Evolutionary conservation across 2,797 vertebrate genomes (phyloP), one percentile per base, ranked within the genome.

Genomic region (Bufotes viridis): DNA sequence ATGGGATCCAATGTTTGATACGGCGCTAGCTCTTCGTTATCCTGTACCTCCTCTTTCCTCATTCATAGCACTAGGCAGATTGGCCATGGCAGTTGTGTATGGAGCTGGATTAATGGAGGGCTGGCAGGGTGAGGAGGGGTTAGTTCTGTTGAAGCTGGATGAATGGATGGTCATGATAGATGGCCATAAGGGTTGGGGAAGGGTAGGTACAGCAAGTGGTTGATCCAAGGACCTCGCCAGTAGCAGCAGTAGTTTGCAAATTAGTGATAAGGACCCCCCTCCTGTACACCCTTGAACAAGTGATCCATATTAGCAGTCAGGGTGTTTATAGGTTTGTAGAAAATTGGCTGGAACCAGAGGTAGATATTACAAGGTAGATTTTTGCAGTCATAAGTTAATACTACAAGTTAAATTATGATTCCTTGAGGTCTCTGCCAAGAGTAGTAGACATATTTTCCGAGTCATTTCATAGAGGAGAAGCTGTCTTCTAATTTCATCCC

Each of bases 341-440:
- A 78, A 67, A 78, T 85, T 61, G 51, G 15, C 22, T 55, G 24
- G 70, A 65, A 17, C 57, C 58, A 65, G 58, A 22, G 58, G 61
- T 15, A 67, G 61, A 86, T 86, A 78, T 65, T 65, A 69, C 51
- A 42, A 55, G 26, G 42, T 11, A 67, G 26, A 55, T 55, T 42
- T 58, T 29, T 34, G 57, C 82, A n/a, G 17, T 49, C 34, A 10
- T 0, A 42, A 49, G 70, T 20, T 20, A 34, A 74, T 74, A 49
- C 49, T 72, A 72, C 1, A 10, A 74, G 72, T 20, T 74, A 49
- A 74, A 74, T 74, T 49, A 74, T 42, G 57, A 65, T 79, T 78
- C 85, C 78, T 9, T 2, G 29, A 81, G 65, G 22, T 49, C 5
- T 14, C 29, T 57, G 65, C 63, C 85, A 60, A 53, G 29, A 58